Conservation (phyloP, 2,888 invertebrate genomes). For the Acrocera orbiculus region DNA sequence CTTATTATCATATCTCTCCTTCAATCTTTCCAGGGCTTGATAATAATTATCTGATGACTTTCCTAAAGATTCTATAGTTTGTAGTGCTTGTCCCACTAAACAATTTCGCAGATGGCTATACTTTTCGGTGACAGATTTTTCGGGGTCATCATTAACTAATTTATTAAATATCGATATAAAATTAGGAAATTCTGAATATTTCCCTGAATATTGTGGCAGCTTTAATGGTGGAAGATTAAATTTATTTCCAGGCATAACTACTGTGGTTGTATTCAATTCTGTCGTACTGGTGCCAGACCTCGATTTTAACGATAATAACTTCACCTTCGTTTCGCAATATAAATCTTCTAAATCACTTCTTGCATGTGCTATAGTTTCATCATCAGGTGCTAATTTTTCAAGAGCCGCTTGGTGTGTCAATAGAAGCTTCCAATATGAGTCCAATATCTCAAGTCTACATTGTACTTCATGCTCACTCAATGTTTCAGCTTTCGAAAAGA, state of each 20-base stretch:
- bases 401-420: not conserved
- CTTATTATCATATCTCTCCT: not conserved
- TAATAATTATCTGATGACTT: not conserved
- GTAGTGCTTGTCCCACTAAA: not conserved
- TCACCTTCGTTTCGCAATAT: not conserved
- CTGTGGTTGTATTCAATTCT: not conserved
- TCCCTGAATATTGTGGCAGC: not conserved
- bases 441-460: not conserved
- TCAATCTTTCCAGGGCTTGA: no score
- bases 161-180: not conserved
- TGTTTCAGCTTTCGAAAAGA: no score
- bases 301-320: not conserved
- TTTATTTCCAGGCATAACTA: not conserved
- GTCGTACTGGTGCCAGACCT: not conserved
- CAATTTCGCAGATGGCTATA: no score
- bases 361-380: not conserved
- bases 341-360: not conserved
- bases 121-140: no score
- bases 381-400: not conserved
- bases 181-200: slow-evolving; percentile 1
- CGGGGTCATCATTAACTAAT: no score
- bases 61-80: not conserved
- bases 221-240: not conserved
- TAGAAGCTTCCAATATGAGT: not conserved
- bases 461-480: no score